These are phyloP conservation scores for Gymnogyps californianus DNA, from an alignment of 2,113 vertebrate species.

Conservation along the genomic window DNA sequence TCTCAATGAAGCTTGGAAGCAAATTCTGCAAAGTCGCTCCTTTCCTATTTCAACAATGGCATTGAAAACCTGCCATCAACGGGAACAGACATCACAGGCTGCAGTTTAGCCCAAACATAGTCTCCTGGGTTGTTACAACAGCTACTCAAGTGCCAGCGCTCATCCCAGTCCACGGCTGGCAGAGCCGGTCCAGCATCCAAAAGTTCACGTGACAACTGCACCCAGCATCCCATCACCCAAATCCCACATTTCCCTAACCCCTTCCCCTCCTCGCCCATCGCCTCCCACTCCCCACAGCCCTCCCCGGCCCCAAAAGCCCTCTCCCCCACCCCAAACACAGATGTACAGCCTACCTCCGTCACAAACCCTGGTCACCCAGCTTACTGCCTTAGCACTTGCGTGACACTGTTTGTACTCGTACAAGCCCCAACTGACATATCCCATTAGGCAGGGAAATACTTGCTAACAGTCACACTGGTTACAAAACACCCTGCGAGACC, in stretches of 20 bases:
- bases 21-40: background rate
- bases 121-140: background rate
- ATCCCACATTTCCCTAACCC: background rate
- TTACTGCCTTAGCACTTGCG: background rate
- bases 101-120: background rate
- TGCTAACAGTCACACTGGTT: background rate
- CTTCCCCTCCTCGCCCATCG: background rate
- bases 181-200: background rate
- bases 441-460: background rate
- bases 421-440: rapidly evolving
- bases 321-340: background rate
- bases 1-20: background rate
- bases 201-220: background rate
- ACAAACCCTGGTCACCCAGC: background rate
- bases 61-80: background rate
- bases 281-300: background rate
- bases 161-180: rapidly evolving
- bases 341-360: background rate
- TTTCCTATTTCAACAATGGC: background rate
- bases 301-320: background rate
- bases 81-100: background rate
- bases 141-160: background rate
- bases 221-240: background rate
- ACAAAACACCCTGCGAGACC: background rate
- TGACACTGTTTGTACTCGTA: too few relatives aligned